Evolutionary conservation across 2,113 vertebrate genomes (phyloP).

Genomic region (Oceanites oceanicus): DNA sequence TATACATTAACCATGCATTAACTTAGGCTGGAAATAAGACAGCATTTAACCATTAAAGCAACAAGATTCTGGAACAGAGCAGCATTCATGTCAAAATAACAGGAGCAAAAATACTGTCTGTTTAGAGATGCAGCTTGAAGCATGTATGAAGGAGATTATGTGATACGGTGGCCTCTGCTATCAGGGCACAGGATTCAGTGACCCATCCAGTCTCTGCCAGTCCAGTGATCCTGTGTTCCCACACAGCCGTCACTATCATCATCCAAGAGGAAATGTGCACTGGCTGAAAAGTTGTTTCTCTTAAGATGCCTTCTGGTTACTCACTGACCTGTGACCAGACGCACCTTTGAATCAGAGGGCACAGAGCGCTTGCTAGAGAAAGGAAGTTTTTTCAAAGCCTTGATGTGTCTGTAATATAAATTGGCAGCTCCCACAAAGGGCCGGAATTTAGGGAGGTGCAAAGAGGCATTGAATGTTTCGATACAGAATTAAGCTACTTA

Average conservation of each 20-base stretch:
- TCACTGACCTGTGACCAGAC: neutral
- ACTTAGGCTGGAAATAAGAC: neutral
- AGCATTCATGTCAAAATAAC: neutral
- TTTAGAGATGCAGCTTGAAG: neutral
- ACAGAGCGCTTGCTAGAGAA: neutral
- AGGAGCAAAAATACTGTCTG: neutral
- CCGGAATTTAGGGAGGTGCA: neutral
- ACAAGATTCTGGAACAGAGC: neutral
- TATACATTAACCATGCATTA: neutral
- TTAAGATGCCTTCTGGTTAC: neutral
- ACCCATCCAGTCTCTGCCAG: neutral
- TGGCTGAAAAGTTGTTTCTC: neutral
- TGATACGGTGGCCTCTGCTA: neutral
- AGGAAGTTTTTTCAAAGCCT: neutral
- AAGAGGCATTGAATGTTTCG: neutral
- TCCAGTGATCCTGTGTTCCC: neutral
- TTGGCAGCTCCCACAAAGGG: neutral
- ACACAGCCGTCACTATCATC: rapidly evolving
- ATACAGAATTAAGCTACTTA: neutral
- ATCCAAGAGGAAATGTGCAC: neutral
- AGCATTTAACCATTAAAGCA: neutral
- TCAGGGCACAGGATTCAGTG: neutral
- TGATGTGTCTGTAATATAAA: neutral
- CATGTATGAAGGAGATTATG: neutral
- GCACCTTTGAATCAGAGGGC: neutral